Conservation (phyloP, 1,140 invertebrate species). For the Apis laboriosa region DNA sequence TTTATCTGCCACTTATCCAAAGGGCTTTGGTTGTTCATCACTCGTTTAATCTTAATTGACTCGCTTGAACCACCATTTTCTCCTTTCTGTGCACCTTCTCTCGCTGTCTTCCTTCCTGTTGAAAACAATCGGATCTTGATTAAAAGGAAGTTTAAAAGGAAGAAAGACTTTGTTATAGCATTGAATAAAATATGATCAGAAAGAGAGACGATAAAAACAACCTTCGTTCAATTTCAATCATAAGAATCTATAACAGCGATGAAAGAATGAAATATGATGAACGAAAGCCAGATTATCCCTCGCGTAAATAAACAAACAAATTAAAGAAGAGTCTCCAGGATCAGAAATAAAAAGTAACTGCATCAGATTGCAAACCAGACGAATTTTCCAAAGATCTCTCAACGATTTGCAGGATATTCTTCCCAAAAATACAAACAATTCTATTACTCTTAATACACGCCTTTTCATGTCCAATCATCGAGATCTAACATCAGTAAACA, state of each 20-base stretch:
- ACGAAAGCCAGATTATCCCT: no score
- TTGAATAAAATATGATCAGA: no score
- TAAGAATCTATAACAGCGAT: no score
- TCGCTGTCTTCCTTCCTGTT: neutral
- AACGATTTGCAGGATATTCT: no score
- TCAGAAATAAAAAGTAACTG: no score
- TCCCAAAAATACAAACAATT: neutral
- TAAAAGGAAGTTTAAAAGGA: constrained; percentile 1
- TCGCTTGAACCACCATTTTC: neutral
- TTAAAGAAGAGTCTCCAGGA: no score
- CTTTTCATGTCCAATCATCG: neutral
- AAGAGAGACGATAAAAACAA: no score
- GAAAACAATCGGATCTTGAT: neutral
- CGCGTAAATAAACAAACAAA: no score
- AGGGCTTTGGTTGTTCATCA: neutral
- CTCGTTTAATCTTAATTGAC: constrained; percentile 26
- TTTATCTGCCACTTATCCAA: constrained; percentile 11
- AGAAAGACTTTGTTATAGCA: neutral
- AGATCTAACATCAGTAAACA: neutral
- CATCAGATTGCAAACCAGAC: no score
- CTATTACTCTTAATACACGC: neutral
- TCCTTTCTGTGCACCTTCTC: neutral
- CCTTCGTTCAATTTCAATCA: no score
- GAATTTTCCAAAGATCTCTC: no score
- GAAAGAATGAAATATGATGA: no score